A percentile compares a stretch with the other conserved stretches of the same genome.
These are phyloP conservation scores for Brachyptera putata DNA, from an alignment of 2,888 invertebrate species.

Conservation along the genomic window DNA sequence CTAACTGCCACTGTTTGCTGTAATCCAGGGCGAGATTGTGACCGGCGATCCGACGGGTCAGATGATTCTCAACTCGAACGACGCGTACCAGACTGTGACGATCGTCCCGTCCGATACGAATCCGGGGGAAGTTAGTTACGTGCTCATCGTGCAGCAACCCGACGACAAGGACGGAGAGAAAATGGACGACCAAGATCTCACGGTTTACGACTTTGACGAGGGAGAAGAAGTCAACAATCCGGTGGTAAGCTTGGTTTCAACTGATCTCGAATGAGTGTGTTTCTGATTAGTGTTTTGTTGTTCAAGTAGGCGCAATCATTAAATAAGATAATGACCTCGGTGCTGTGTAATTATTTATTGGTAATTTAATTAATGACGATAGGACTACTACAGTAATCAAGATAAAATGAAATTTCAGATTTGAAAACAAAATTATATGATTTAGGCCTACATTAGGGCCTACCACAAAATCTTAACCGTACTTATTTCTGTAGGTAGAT, in stretches of 20 bases:
- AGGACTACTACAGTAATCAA: too few relatives aligned
- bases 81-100: conserved; percentile 75
- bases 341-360: too few relatives aligned
- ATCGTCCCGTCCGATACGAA: conserved; percentile 74
- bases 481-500: too few relatives aligned
- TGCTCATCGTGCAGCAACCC: conserved; percentile 77
- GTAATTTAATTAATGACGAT: too few relatives aligned
- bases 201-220: conserved; percentile 72
- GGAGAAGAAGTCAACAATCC: conserved; percentile 54
- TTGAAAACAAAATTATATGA: too few relatives aligned
- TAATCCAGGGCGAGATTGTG: conserved; percentile 39
- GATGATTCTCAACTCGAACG: conserved; percentile 54
- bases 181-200: conserved; percentile 53
- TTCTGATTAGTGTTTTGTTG: too few relatives aligned
- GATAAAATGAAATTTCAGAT: too few relatives aligned
- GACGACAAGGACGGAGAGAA: conserved; percentile 51
- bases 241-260: conserved; percentile 36
- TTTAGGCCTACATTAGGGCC: too few relatives aligned
- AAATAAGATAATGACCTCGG: too few relatives aligned
- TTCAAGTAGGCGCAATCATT: too few relatives aligned
- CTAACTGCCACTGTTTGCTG: conserved; percentile 34
- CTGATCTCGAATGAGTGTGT: not conserved
- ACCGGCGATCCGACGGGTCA: conserved; percentile 37
- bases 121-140: conserved; percentile 80
- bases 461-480: too few relatives aligned